phyloP scores from a whole-genome alignment of 37 sponge, comb jelly and placozoan genomes.

The Diacarnus erythraeanus region DNA sequence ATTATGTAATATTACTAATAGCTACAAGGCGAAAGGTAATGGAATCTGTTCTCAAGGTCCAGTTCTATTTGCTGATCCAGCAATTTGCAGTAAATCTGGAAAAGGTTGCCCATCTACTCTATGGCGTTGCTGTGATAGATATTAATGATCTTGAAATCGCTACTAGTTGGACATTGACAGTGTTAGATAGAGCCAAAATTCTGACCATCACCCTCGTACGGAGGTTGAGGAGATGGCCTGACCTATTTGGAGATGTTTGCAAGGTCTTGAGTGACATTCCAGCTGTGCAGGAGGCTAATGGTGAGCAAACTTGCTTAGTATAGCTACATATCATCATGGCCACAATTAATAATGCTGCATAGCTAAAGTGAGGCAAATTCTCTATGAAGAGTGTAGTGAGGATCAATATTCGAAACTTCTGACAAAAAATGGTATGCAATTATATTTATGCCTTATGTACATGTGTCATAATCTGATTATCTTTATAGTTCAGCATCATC shows the following conservation, averaged over 20 bases:
- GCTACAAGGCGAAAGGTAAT: not conserved
- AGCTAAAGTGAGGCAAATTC: not conserved
- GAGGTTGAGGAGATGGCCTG: not conserved
- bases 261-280: not conserved
- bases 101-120: conserved; percentile 2
- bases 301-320: no score
- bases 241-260: conserved; percentile 6
- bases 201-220: not conserved
- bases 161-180: not conserved
- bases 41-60: not conserved
- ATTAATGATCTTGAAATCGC: not conserved
- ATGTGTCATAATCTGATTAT: no score
- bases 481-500: not conserved
- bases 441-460: not conserved
- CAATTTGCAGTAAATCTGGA: conserved; percentile 5
- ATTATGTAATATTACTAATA: not conserved
- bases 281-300: not conserved
- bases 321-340: no score
- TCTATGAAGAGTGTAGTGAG: not conserved
- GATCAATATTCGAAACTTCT: not conserved
- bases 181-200: conserved; percentile 2
- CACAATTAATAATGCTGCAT: no score
- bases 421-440: not conserved
- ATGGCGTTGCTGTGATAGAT: not conserved
- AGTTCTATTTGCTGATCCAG: not conserved